phyloP scores from a whole-genome alignment of 2,888 invertebrate species.

The Callyntrura guangdongensis region DNA sequence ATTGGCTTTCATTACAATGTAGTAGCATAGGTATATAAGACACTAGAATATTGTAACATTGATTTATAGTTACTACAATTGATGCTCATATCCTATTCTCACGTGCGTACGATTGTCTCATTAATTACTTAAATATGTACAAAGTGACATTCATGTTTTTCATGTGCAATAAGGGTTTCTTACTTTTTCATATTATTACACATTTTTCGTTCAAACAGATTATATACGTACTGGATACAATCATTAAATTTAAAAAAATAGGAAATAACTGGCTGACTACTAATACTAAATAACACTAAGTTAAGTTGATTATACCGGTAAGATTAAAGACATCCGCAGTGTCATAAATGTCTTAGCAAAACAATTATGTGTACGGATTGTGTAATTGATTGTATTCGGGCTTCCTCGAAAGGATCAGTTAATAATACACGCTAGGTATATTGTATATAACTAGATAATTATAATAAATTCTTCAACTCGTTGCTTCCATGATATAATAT shows the following conservation, averaged over 20 bases:
- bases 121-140: background rate
- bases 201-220: constrained; percentile 2
- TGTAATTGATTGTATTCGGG: background rate
- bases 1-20: constrained; percentile 1
- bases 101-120: constrained; percentile 47
- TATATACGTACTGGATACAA: background rate
- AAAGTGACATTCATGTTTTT: background rate
- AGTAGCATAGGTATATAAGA: background rate
- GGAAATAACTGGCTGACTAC: background rate
- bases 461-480: too few relatives aligned
- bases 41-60: background rate
- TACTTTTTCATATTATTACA: background rate
- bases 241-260: constrained; percentile 8
- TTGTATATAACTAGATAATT: too few relatives aligned
- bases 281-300: constrained; percentile 16
- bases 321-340: background rate
- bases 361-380: background rate
- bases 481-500: too few relatives aligned
- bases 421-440: too few relatives aligned
- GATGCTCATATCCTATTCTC: constrained; percentile 14
- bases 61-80: background rate
- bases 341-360: background rate
- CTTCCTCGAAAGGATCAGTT: too few relatives aligned
- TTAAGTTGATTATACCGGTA: constrained; percentile 38
- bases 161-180: constrained; percentile 8